Evolutionary conservation across 2,113 vertebrate genomes (phyloP), one percentile per base, ranked within the genome.

Genomic region (Passer domesticus): DNA sequence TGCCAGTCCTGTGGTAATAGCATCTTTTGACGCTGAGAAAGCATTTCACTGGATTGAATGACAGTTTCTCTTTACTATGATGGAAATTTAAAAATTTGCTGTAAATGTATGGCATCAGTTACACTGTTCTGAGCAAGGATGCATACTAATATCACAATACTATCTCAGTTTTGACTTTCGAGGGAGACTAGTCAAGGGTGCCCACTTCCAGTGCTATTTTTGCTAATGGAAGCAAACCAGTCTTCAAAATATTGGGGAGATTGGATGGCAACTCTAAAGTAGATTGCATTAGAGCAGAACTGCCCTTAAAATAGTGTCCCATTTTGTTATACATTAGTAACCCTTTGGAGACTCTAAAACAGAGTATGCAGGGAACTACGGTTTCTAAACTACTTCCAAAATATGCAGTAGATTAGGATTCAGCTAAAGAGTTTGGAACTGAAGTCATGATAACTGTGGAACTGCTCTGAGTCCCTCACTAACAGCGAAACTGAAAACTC

Each of bases 11-110:
- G 84, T 93, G 87, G 92, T 96, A 97, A 97, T 91, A 91, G 96
- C 96, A 94, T 97, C 95, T 97, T 98, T 95, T 96, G 97, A 97
- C 16, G 35, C 97, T 94, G 95, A 97, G 97, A 95, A 97, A 97
- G 96, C 97, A 92, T 96, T 97, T 96, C 93, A 58, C 49, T 77
- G 91, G 83, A 95, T 93, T 95, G 96, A 98, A 96, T 96, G 96
- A 97, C 94, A 96, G 93, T 89, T 86, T 78, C 64, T 90, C 94
- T 90, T 97, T 94, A 92, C 88, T 91, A 47, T 87, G 97, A 96
- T 92, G 92, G 96, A 97, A 96, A 97, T 82, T 90, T 94, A 28
- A 95, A 95, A 96, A 94, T 96, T 96, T 93, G 88, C 94, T 95
- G 80, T 67, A 83, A 95, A 96, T 59, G 83, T 89, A 93, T 97